Base-by-base conservation (phyloP, 92 coral and sea anemone species). In the Zoanthus sociatus region DNA sequence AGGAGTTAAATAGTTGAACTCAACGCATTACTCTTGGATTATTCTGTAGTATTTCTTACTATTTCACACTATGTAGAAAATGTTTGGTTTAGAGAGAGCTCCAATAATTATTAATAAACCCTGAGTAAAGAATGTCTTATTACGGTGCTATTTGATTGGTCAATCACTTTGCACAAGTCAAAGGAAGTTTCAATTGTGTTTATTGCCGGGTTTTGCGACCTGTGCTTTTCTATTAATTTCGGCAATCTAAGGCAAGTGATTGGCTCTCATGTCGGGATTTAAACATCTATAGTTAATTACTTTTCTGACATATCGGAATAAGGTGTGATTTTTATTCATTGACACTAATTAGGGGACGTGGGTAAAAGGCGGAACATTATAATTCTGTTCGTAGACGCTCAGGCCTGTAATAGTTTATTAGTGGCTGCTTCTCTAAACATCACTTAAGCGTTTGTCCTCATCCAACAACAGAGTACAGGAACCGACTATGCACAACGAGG, bases 251-350 rank as follows among this genome's bases (percentile, higher is more conserved):
- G 91, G 51, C 73, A 63, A 56, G 83, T 91, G 96, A 95, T 95
- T 95, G 96, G 98, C 75, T 86, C 76, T 50, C 73, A 67, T 17
- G 51, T 71, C 63, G 86, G 89, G 94, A 93, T 91, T 89, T 93
- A 89, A 91, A 93, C 89, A 93, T 91, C 94, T 90, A 84, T 91
- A 92, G 98, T 95, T 95, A 92, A 94, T 94, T 93, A 93, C 98
- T 90, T 93, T 90, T 89, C 84, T 93, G 94, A 91, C 96, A 93
- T 93, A 92, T 94, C 92, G 89, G 98, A 93, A 93, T 92, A 92
- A 95, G 96, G 98, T 93, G 98, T 93, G 94, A 95, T 92, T 93
- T 93, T 95, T 89, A 93, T 95, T 95, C 98, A 95, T 95, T 95
- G 98, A 95, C 94, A 88, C 98, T 95, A 95, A 95, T 95, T 95